Base-by-base conservation (phyloP, 2,888 invertebrate genomes). In the Ditula angustiorana region DNA sequence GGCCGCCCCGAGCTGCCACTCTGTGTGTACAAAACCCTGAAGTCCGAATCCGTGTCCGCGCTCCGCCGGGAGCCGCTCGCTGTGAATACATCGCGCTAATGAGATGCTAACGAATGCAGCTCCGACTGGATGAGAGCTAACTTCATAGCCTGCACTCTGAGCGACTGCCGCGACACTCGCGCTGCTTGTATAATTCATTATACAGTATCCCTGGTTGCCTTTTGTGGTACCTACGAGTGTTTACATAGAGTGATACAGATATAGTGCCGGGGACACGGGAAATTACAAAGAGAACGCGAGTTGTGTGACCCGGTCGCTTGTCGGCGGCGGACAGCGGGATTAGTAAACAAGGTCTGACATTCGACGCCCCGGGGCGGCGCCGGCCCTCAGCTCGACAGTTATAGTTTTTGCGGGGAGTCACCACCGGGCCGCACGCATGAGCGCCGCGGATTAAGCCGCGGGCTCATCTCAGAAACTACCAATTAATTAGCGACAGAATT, bases 401-500 rank as follows among this genome's bases (percentile, higher is more conserved):
- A n/a, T 13, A 37, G n/a, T 13, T 8, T 41, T 21, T 19, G 2
- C 19, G 13, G 13, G n/a, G n/a, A n/a, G 5, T 37, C 5, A n/a
- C n/a, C n/a, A 13, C 19, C 3, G 41, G 19, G 19, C 19, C 41
- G 2, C 41, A 16, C 41, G 19, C 41, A 2, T 19, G 13, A 13
- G 35, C 24, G 10, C 52, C 24, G 10, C 52, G 37, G 2, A 10
- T 24, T 49, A 60, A 19, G 41, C 49, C 44, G 24, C n/a, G 50
- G n/a, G 8, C 28, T 33, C 57, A 44, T 30, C 35, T 49, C 57
- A 57, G 50, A 33, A 50, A 44, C 50, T 64, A 64, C 64, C 46
- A 59, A 59, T 64, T 64, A 64, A 58, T 64, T 59, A 63, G 35
- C 33, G 35, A 37, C 52, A 24, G 28, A 35, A 35, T 41, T 30